These are phyloP conservation scores for Sceloporus tristichus DNA, from an alignment of 2,113 vertebrate genomes.

Conservation along the genomic window DNA sequence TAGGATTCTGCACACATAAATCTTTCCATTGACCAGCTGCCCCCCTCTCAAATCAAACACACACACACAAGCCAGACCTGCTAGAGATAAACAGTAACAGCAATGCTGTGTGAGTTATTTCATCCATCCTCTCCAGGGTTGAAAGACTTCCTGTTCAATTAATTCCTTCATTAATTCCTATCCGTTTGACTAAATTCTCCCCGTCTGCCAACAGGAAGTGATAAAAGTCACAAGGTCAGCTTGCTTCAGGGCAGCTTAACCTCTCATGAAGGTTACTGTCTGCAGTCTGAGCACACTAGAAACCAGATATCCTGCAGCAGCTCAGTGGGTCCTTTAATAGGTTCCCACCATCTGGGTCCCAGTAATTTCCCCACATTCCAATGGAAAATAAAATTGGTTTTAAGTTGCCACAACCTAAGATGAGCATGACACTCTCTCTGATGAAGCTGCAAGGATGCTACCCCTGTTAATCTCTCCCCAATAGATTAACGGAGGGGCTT, in stretches of 20 bases:
- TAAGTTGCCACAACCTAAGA: background rate
- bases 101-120: slow-evolving; percentile 29
- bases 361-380: background rate
- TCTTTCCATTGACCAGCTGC: background rate
- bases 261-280: slow-evolving; percentile 39
- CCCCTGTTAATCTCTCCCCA: background rate
- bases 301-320: slow-evolving; percentile 45
- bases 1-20: fast-evolving
- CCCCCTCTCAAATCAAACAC: background rate
- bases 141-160: slow-evolving; percentile 73
- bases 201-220: slow-evolving; percentile 62
- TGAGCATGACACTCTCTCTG: background rate
- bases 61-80: slow-evolving; percentile 14
- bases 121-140: slow-evolving; percentile 45
- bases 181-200: slow-evolving; percentile 61
- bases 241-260: slow-evolving; percentile 49
- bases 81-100: slow-evolving; percentile 49
- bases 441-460: background rate
- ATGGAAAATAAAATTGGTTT: background rate
- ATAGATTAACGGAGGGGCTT: background rate
- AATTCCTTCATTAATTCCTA: slow-evolving; percentile 69
- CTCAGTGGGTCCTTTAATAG: background rate
- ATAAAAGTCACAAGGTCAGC: slow-evolving; percentile 50
- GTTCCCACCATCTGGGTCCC: background rate
- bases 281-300: slow-evolving; percentile 53